Conservation (phyloP, 2,888 invertebrate genomes). For the Conistra vaccinii region DNA sequence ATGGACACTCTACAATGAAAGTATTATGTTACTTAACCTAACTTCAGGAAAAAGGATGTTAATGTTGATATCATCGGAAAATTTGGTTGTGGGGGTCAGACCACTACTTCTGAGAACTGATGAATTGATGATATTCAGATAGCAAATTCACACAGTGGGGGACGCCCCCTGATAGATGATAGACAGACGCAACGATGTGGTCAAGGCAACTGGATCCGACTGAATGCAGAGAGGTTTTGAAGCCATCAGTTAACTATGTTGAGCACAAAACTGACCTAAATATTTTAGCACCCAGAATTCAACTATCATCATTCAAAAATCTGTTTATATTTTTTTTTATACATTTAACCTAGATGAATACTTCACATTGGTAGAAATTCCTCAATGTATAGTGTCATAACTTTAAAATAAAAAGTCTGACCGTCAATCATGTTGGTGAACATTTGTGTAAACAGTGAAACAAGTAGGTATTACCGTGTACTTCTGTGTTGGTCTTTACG, state of each 20-base stretch:
- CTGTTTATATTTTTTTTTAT: constrained; percentile 2
- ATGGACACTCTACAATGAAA: neutral
- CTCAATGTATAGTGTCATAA: constrained; percentile 44
- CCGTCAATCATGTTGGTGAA: constrained; percentile 27
- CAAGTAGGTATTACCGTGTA: constrained; percentile 24
- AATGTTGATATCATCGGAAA: neutral
- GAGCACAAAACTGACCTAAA: constrained; percentile 21
- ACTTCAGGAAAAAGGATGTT: neutral
- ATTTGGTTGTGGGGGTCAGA: neutral
- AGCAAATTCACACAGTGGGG: neutral
- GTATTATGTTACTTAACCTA: neutral
- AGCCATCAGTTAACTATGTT: neutral
- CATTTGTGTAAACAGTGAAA: constrained; percentile 55
- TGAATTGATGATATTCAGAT: too few relatives aligned
- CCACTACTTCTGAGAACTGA: neutral
- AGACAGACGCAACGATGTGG: neutral
- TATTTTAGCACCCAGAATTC: constrained; percentile 9
- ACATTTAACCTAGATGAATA: constrained; percentile 38
- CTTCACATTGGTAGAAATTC: constrained; percentile 36
- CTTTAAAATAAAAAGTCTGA: constrained; percentile 32
- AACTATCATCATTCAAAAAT: constrained; percentile 26
- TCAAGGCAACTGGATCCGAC: neutral
- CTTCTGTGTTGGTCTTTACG: constrained; percentile 9
- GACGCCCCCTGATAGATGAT: too few relatives aligned
- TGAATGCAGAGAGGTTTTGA: neutral